Evolutionary conservation across 2,797 vertebrate species (phyloP).

Genomic region (Rousettus madagascariensis): DNA sequence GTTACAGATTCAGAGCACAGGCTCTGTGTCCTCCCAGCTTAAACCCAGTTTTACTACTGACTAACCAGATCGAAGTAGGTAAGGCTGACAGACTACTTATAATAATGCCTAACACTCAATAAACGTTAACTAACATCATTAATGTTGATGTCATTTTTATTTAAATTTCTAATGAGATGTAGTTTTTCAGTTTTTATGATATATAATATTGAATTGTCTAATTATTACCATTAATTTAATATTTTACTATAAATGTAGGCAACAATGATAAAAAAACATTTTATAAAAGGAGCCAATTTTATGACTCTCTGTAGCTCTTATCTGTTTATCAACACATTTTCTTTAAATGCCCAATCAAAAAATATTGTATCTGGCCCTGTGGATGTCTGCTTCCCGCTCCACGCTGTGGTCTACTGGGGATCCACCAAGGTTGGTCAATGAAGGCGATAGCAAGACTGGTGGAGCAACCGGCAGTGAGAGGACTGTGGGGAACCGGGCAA

Average conservation of each 20-base stretch:
- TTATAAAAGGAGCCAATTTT: background rate
- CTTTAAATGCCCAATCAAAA: constrained; percentile 65
- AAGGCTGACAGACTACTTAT: background rate
- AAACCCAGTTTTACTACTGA: background rate
- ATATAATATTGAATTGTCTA: background rate
- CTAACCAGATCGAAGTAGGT: background rate
- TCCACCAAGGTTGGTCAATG: no score
- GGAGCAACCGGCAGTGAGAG: no score
- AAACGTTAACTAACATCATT: background rate
- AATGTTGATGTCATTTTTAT: background rate
- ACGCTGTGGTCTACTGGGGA: no score
- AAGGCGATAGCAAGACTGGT: no score
- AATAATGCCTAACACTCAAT: background rate
- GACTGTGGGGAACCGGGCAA: no score
- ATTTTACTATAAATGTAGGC: background rate
- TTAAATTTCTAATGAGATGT: background rate
- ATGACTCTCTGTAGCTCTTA: background rate
- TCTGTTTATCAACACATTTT: constrained; percentile 52
- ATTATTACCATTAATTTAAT: background rate
- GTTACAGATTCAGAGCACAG: background rate
- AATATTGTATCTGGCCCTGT: background rate
- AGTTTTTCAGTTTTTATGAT: background rate
- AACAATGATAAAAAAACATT: background rate
- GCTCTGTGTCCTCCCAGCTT: background rate
- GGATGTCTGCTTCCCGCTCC: no score